Conservation (phyloP, 2,113 vertebrate genomes). For the Myrmophylax atrothorax region DNA sequence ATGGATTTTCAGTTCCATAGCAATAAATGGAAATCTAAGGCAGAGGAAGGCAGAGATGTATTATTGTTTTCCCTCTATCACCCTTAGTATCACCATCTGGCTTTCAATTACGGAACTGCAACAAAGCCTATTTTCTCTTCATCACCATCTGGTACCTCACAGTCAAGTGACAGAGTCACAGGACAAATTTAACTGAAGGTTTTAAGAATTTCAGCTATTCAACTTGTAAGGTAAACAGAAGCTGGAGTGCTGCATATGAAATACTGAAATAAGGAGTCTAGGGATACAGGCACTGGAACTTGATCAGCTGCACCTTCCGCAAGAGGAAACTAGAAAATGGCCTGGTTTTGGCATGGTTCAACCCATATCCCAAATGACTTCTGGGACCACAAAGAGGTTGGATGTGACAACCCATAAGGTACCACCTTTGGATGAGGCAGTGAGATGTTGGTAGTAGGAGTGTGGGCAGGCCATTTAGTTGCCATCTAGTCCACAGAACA, state of each 20-base stretch:
- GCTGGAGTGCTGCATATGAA: background rate
- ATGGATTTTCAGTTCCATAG: slow-evolving; percentile 22
- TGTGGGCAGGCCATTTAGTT: background rate
- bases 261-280: background rate
- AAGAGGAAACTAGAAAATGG: background rate
- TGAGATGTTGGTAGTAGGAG: background rate
- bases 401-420: background rate
- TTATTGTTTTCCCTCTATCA: slow-evolving; percentile 54
- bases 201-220: background rate
- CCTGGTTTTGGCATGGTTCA: background rate
- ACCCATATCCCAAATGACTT: background rate
- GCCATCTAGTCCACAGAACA: background rate
- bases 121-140: slow-evolving; percentile 61
- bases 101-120: slow-evolving; percentile 67
- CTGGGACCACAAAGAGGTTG: background rate
- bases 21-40: slow-evolving; percentile 44
- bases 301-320: background rate
- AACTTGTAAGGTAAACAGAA: slow-evolving; percentile 1
- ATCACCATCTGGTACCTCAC: slow-evolving; percentile 54
- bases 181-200: slow-evolving; percentile 21
- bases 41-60: background rate
- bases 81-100: slow-evolving; percentile 70
- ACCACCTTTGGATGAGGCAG: background rate
- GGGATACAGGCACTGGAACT: background rate
- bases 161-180: slow-evolving; percentile 5